Evolutionary conservation across 2,888 invertebrate species (phyloP), one percentile per base, ranked within the genome.

Genomic region (Cheiracanthium punctorium): DNA sequence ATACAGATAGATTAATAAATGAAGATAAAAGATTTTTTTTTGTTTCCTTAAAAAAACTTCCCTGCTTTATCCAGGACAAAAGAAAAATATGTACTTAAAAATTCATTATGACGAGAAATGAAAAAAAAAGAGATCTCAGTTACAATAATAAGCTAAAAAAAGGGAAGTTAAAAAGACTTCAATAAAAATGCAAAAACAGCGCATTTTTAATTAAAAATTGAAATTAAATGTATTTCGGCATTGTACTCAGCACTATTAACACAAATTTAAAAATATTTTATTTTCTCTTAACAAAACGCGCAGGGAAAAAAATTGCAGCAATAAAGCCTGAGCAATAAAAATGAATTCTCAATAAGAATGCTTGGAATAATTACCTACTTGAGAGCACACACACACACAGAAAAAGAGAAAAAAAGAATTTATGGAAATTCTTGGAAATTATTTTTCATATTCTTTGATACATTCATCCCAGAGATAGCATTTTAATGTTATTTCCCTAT

Each of bases 401-500:
- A n/a, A n/a, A n/a, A n/a, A n/a, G n/a, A 24, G 7, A 58, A 58
- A 24, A 58, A 58, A 24, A 24, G 24, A 58, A 17, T 58, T 58
- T 58, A 58, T 58, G 58, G 58, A 58, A 58, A 58, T 58, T 24
- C 58, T 4, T 58, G 24, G 24, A 58, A 58, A 58, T 58, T 58
- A 58, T 58, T 58, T 58, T 58, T 58, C 58, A 58, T 58, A 58
- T 58, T 24, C 58, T 24, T 58, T 24, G n/a, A 58, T 58, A 24
- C 58, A 58, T 58, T 58, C 58, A 58, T 58, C 24, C 58, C 2
- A 58, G 58, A 85, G 70, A 79, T 79, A 73, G 79, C 67, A 73
- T 80, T 85, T 79, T 79, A 79, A 79, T 79, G 74, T 79, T 73
- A 79, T 74, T 85, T 79, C 65, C 14, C n/a, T 48, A 10, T 12